Evolutionary conservation across 2,113 vertebrate species (phyloP), one percentile per base, ranked within the genome.

Genomic region (Sterrhoptilus dennistouni): DNA sequence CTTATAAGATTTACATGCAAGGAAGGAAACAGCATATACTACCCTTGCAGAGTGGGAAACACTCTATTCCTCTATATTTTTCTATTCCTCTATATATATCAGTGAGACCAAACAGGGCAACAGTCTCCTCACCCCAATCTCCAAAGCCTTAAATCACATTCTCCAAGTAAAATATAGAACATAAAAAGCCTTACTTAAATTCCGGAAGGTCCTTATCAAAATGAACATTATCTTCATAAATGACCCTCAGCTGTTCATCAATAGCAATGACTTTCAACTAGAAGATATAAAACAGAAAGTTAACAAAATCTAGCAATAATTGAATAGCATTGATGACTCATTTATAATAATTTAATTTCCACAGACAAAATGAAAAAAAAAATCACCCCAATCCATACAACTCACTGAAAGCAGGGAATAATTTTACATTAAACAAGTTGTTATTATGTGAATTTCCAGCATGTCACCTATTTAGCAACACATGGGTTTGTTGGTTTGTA

Each of bases 251-350:
- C 27, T 95, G 82, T 61, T 95, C 97, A 96, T 99, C 98, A 29
- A 99, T 65, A 33, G 98, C 99, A 79, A 99, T 97, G 33, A 98
- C 99, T 97, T 99, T 99, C 94, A 99, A 96, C 99, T 99, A 94
- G 50, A 96, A 96, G 60, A 90, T 50, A 95, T 56, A 91, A 91
- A 87, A 87, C 87, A 84, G 54, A n/a, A 44, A 59, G 77, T 85
- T 72, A 74, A 91, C 54, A 93, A 54, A 93, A 93, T 64, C 14
- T 23, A 74, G 59, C 27, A 83, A 28, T 52, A 89, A 86, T 69
- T 92, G 66, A 80, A 90, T 35, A 77, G 59, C 16, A 50, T 20
- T 29, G n/a, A 65, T 28, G 68, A 54, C 10, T 86, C 50, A 52
- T 75, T 75, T 60, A 60, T 56, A 76, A 70, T 52, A 40, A 90